Conservation (phyloP, 2,113 vertebrate genomes). For the Ceyx cyanopectus region DNA sequence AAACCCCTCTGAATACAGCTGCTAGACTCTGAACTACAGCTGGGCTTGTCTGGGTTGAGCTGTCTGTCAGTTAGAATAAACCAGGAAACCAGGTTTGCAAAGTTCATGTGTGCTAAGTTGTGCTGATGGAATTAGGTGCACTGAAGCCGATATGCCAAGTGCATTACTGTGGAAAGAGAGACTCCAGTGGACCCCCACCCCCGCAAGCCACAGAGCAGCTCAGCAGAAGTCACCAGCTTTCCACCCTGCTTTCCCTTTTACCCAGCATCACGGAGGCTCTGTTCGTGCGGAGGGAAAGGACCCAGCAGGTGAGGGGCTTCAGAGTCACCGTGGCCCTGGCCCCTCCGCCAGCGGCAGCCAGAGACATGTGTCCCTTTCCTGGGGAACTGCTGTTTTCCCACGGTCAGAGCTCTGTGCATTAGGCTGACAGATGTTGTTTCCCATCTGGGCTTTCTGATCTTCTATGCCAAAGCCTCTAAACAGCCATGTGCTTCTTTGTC, state of each 20-base stretch:
- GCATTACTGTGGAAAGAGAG: not conserved
- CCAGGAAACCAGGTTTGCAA: not conserved
- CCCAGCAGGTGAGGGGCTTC: not conserved
- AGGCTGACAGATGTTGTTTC: not conserved
- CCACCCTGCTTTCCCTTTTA: not conserved
- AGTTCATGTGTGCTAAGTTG: slow-evolving; percentile 13
- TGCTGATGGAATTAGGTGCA: not conserved
- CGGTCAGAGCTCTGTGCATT: not conserved
- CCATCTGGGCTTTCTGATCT: not conserved
- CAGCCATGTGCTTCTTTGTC: slow-evolving; percentile 40
- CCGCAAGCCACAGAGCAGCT: not conserved
- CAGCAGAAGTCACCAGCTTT: not conserved
- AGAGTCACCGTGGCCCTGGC: not conserved
- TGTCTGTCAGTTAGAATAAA: not conserved
- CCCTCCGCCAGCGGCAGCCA: not conserved
- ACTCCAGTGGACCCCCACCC: not conserved
- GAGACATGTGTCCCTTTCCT: fast-evolving
- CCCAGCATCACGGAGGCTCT: not conserved
- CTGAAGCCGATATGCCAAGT: not conserved
- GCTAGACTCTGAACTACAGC: not conserved
- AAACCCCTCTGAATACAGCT: not conserved
- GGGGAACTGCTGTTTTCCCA: not conserved
- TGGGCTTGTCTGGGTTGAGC: not conserved
- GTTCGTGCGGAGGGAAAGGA: fast-evolving
- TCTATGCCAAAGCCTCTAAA: not conserved